Base-by-base conservation (phyloP, 2,888 invertebrate species). In the Anorthoa munda region DNA sequence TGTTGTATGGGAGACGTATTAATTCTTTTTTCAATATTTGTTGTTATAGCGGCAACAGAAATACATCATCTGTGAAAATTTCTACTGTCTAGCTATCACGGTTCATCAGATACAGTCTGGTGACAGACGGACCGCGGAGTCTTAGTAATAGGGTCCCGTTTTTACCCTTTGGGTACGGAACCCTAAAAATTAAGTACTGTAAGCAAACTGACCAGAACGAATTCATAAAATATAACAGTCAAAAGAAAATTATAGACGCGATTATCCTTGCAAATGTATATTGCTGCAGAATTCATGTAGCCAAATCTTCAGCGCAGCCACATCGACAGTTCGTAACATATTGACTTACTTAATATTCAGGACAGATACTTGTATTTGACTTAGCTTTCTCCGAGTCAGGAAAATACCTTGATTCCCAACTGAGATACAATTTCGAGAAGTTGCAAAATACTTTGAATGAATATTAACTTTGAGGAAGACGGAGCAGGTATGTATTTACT, bases 301-400 rank as follows among this genome's bases (percentile, higher is more conserved):
- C 66, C 64, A 61, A 67, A 45, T 64, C 18, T 77, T 80, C 50
- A 64, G 31, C 2, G 55, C 31, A 45, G 50, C 55, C 53, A 26
- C 64, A 75, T 67, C n/a, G 45, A 56, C 58, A 64, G 50, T 45
- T 53, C 46, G 48, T 48, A 65, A 67, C 53, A 53, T 79, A 79
- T 70, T 74, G 50, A 53, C 39, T 39, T 31, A 58, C 17, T 73
- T 70, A 58, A 79, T 67, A 81, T 83, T 82, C 79, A 74, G 60
- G 60, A 58, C 74, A 53, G 60, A 48, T 53, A 59, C 26, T 48
- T 17, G 45, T 73, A 64, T 82, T 74, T 82, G 74, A 74, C 50
- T 79, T 82, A 59, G 15, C 63, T 31, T 51, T 46, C 46, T 66
- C 58, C 4, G 58, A 61, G 61, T 53, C 48, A 9, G 68, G 45